Conservation (phyloP, 2,113 vertebrate genomes). For the Bambusicola thoracicus region DNA sequence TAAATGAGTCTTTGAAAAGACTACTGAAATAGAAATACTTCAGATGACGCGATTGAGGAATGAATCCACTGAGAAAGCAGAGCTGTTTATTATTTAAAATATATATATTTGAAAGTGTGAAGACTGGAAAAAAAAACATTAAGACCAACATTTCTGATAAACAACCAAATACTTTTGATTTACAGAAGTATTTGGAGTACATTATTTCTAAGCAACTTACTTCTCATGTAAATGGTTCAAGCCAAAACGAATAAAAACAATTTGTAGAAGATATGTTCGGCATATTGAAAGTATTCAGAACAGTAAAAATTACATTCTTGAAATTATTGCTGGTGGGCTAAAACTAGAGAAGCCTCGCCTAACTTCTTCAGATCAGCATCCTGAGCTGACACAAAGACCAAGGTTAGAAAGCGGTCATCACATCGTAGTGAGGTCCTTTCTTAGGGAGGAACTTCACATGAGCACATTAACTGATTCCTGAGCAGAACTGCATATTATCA, state of each 20-base stretch:
- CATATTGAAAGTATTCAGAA: neutral
- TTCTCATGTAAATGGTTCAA: neutral
- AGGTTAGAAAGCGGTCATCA: neutral
- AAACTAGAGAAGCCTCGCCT: neutral
- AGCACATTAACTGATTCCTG: neutral
- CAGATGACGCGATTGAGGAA: conserved; percentile 24
- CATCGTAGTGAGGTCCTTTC: neutral
- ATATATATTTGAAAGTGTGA: neutral
- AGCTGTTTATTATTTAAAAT: neutral
- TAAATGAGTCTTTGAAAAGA: neutral
- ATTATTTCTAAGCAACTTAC: neutral
- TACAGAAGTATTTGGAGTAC: neutral
- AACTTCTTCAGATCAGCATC: neutral
- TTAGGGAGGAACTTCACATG: neutral
- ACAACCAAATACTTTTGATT: neutral
- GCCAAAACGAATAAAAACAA: neutral
- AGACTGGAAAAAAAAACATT: conserved; percentile 18
- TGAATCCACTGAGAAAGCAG: neutral
- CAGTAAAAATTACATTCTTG: neutral
- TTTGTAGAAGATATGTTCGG: neutral
- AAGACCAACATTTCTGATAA: neutral
- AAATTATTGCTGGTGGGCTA: neutral
- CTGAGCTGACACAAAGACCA: neutral
- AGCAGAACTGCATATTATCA: neutral
- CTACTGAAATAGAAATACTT: conserved; percentile 13